These are phyloP conservation scores for Oostethus manadensis DNA, from an alignment of 2,113 vertebrate species.

Conservation along the genomic window DNA sequence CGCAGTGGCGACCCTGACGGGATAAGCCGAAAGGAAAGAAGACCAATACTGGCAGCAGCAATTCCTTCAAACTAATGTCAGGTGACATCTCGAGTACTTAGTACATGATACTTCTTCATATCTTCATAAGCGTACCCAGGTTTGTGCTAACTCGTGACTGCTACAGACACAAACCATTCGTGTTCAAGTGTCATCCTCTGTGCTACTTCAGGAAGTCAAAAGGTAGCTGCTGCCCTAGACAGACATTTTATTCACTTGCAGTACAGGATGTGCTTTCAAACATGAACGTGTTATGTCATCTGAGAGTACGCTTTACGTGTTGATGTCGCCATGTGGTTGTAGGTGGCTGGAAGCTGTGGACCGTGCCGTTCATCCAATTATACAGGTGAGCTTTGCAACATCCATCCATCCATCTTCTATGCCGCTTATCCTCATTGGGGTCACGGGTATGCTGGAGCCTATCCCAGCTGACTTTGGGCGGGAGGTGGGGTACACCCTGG, in stretches of 20 bases:
- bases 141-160: conserved; percentile 84
- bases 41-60: too few relatives aligned
- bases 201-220: conserved; percentile 90
- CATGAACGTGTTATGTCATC: background rate
- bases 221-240: conserved; percentile 58
- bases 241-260: too few relatives aligned
- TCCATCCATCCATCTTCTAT: too few relatives aligned
- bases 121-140: conserved; percentile 84
- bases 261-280: background rate
- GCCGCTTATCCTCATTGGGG: too few relatives aligned
- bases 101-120: too few relatives aligned
- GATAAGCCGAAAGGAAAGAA: too few relatives aligned
- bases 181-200: conserved; percentile 83
- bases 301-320: background rate
- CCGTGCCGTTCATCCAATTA: conserved; percentile 78
- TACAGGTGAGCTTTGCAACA: conserved; percentile 69
- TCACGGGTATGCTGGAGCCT: too few relatives aligned
- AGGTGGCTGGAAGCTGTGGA: conserved; percentile 88
- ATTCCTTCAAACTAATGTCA: background rate
- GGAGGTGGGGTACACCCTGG: too few relatives aligned
- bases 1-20: too few relatives aligned
- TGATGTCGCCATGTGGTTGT: conserved; percentile 15
- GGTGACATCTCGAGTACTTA: background rate
- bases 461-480: too few relatives aligned
- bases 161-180: conserved; percentile 86